These are phyloP conservation scores for Eriocheir sinensis DNA, from an alignment of 1,140 invertebrate species.

Conservation along the genomic window DNA sequence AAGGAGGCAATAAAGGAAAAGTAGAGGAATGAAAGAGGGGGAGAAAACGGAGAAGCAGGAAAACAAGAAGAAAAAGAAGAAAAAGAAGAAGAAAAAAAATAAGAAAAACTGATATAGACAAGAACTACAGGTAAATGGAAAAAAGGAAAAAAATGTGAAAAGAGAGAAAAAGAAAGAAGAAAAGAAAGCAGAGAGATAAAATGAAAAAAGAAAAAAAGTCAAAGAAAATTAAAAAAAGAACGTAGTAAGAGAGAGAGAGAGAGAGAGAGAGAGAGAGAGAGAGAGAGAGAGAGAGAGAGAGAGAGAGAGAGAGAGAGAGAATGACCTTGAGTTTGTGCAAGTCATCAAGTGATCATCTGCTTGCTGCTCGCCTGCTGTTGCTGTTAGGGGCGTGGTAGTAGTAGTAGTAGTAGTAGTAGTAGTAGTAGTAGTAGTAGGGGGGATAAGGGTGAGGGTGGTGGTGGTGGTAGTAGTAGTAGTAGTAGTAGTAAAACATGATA, in stretches of 20 bases:
- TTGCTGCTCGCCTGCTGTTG: too few relatives aligned
- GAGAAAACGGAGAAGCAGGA: background rate
- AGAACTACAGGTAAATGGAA: background rate
- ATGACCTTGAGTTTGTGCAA: background rate
- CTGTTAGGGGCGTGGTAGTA: background rate
- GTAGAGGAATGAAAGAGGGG: background rate
- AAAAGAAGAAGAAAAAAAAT: background rate
- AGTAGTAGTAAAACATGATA: too few relatives aligned
- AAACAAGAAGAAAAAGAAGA: background rate
- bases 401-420: background rate
- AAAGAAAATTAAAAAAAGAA: background rate
- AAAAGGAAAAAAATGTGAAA: background rate
- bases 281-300: conserved; percentile 7
- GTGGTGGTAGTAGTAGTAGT: too few relatives aligned
- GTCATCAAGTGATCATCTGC: too few relatives aligned
- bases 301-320: background rate
- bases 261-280: conserved; percentile 11
- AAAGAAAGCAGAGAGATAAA: too few relatives aligned
- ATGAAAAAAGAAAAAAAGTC: background rate
- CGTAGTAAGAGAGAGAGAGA: background rate
- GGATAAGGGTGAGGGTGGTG: too few relatives aligned
- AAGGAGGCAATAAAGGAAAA: background rate
- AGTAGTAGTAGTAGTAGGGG: background rate
- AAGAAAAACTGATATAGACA: background rate
- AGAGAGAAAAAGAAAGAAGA: too few relatives aligned